A percentile compares a stretch with the other conserved stretches of the same genome.
Conservation (phyloP, 1,140 invertebrate species). For the Musca domestica region DNA sequence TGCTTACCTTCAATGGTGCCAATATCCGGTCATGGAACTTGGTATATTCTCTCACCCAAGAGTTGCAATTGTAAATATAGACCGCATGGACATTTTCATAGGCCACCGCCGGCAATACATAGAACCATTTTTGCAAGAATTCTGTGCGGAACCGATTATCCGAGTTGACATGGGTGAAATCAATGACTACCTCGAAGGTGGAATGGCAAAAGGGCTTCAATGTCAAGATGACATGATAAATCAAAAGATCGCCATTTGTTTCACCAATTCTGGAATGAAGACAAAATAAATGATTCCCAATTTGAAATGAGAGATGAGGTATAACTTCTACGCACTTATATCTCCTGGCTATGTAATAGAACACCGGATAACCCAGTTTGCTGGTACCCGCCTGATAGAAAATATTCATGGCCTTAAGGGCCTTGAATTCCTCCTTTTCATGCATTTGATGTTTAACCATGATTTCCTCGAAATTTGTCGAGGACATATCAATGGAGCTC, state of each 20-base stretch:
- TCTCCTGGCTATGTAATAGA: conserved; percentile 95
- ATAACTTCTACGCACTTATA: conserved; percentile 96
- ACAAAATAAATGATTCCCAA: too few relatives aligned
- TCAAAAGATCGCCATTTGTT: conserved; percentile 92
- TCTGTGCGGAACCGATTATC: conserved; percentile 93
- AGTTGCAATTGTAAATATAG: conserved; percentile 98
- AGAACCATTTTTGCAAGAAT: conserved; percentile 97
- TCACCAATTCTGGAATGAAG: conserved; percentile 79
- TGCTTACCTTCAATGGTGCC: conserved; percentile 74
- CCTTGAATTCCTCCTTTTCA: conserved; percentile 97
- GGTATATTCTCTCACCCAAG: conserved; percentile 95
- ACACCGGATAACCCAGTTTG: conserved; percentile 89
- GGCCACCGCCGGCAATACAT: conserved; percentile 89
- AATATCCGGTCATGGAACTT: conserved; percentile 95
- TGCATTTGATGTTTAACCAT: conserved; percentile 99
- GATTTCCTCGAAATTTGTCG: conserved; percentile 95
- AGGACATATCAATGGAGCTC: conserved; percentile 96
- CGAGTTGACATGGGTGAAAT: conserved; percentile 91
- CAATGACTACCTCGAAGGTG: conserved; percentile 93
- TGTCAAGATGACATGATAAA: conserved; percentile 96
- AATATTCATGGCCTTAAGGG: conserved; percentile 92
- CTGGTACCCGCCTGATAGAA: conserved; percentile 97
- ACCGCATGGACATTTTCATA: conserved; percentile 90
- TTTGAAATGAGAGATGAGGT: too few relatives aligned
- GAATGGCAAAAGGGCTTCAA: conserved; percentile 95